These are phyloP conservation scores for Pedicia rivosa DNA, from an alignment of 2,888 invertebrate genomes.

Conservation along the genomic window DNA sequence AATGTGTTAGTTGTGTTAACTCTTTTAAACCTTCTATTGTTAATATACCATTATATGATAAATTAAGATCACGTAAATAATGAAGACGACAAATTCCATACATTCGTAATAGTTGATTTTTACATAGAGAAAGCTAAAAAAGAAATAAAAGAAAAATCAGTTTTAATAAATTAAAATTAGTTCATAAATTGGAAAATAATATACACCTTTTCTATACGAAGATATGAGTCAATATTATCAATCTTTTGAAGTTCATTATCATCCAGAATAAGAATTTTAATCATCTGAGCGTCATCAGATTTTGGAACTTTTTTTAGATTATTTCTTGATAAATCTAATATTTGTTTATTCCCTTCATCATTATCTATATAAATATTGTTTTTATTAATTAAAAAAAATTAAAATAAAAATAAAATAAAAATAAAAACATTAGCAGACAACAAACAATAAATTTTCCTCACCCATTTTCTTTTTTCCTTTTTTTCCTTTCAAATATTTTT, in stretches of 20 bases:
- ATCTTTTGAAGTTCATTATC: conserved; percentile 77
- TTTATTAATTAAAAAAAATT: too few relatives aligned
- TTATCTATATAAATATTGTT: conserved; percentile 21
- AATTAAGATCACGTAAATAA: conserved; percentile 61
- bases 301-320: conserved; percentile 68
- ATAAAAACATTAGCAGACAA: too few relatives aligned
- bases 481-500: too few relatives aligned
- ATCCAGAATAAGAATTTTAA: conserved; percentile 59
- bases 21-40: conserved; percentile 83
- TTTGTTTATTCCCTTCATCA: conserved; percentile 26
- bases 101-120: conserved; percentile 77
- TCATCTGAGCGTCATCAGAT: conserved; percentile 45
- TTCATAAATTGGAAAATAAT: too few relatives aligned
- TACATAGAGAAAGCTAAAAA: conserved; percentile 64
- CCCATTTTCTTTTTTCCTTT: too few relatives aligned
- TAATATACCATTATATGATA: conserved; percentile 76
- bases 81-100: conserved; percentile 68
- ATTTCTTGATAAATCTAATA: conserved; percentile 61
- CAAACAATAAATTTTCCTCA: too few relatives aligned
- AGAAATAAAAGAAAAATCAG: conserved; percentile 10
- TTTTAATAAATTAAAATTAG: neutral
- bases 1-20: conserved; percentile 57
- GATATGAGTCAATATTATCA: conserved; percentile 73
- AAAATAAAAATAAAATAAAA: too few relatives aligned
- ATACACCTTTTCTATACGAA: conserved; percentile 57